Evolutionary conservation across 2,113 vertebrate genomes (phyloP), one percentile per base, ranked within the genome.

Genomic region (Nannospalax galili): DNA sequence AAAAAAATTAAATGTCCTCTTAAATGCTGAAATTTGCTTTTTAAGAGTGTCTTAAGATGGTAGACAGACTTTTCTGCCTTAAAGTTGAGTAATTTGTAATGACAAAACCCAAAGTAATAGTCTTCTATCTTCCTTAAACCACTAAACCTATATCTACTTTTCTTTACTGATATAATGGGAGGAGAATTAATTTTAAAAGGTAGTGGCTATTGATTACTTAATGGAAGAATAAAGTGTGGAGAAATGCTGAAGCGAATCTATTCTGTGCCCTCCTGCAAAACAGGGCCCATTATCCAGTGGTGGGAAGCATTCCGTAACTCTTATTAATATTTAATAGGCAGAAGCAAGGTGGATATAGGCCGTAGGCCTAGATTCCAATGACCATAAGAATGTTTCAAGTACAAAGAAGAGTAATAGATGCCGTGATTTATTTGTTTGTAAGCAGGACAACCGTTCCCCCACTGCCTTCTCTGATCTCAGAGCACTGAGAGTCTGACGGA

Each of bases 131-230:
- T 93, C 88, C 95, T 88, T 94, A 97, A 93, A 94, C 81, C 92
- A 78, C n/a, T 91, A 81, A 92, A 97, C 96, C 94, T 97, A 94
- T 96, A 97, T 97, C 95, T 97, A 85, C 96, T 95, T 97, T 97
- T 97, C 0, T 84, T 97, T 98, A 97, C 97, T 97, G 95, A 96
- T 97, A 56, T 96, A 98, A 97, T 95, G 91, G 97, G 95, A 28
- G 95, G 95, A 98, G 96, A 98, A 98, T 98, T 97, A 92, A 97
- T 98, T 98, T 98, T 98, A 97, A 98, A 98, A 98, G 97, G 97
- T 98, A 97, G 97, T 98, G 94, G 97, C 94, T 98, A 98, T 98
- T 98, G 98, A 98, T 98, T 98, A 97, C 95, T 98, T 98, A 98
- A 98, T 98, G 98, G 98, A 97, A 98, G 94, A 98, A 96, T 93